Conservation (phyloP, 2,888 invertebrate genomes). For the Prosopocoilus inquinatus region DNA sequence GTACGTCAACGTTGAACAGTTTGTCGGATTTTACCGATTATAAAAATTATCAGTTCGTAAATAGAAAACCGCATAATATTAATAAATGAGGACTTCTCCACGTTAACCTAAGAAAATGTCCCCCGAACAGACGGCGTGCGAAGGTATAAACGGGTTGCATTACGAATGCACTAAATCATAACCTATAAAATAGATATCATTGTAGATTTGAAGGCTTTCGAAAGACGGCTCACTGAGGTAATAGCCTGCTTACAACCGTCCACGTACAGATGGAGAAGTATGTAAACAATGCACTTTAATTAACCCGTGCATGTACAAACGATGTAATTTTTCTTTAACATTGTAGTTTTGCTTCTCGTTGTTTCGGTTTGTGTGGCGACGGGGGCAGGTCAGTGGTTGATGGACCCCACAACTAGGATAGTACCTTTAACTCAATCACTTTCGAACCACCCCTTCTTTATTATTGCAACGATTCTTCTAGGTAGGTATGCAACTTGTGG, state of each 20-base stretch:
- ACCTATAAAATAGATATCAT: slow-evolving; percentile 49
- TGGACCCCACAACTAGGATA: slow-evolving; percentile 90
- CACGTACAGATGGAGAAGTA: slow-evolving; percentile 94
- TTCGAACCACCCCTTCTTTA: slow-evolving; percentile 92
- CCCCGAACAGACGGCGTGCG: slow-evolving; percentile 87
- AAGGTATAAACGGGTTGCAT: slow-evolving; percentile 60
- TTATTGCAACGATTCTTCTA: slow-evolving; percentile 78
- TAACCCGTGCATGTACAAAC: slow-evolving; percentile 5
- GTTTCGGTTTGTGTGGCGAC: slow-evolving; percentile 89
- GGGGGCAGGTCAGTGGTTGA: slow-evolving; percentile 95
- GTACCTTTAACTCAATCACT: slow-evolving; percentile 89
- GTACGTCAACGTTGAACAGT: too few species aligned
- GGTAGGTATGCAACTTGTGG: slow-evolving; percentile 55
- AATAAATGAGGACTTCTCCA: too few species aligned
- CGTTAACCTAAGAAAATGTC: slow-evolving; percentile 56
- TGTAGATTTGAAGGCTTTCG: slow-evolving; percentile 96
- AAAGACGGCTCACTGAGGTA: slow-evolving; percentile 94
- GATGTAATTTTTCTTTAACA: slow-evolving; percentile 4
- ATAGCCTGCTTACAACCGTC: slow-evolving; percentile 94
- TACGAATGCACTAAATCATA: slow-evolving; percentile 30
- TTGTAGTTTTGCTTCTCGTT: slow-evolving; percentile 77
- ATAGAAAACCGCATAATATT: too few species aligned
- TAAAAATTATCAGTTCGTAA: too few species aligned
- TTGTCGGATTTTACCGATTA: too few species aligned
- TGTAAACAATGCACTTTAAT: slow-evolving; percentile 43